These are phyloP conservation scores for Heliornis fulica DNA, from an alignment of 2,113 vertebrate genomes.

Conservation along the genomic window DNA sequence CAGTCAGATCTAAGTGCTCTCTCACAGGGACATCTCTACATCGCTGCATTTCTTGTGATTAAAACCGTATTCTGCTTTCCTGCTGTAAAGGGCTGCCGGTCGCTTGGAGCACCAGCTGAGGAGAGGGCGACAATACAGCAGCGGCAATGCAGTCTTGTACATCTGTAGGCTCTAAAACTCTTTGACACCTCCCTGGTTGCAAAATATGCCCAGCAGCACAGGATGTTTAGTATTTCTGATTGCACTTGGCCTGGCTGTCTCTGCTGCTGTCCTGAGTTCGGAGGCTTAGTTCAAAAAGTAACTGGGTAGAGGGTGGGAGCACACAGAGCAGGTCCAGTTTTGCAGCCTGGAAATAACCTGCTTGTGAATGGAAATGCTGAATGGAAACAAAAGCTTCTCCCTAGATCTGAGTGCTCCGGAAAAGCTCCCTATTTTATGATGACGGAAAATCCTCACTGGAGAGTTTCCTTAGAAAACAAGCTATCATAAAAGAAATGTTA, in stretches of 20 bases:
- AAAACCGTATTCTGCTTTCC: neutral
- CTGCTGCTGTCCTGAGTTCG: constrained; percentile 14
- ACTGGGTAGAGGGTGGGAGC: neutral
- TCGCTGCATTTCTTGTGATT: neutral
- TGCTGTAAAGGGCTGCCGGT: neutral
- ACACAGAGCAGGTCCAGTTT: neutral
- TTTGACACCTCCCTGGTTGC: neutral
- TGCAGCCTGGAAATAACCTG: constrained; percentile 20
- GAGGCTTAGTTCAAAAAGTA: constrained; percentile 25
- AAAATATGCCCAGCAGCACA: constrained; percentile 8
- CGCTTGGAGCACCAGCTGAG: neutral
- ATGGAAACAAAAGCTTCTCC: constrained; percentile 20
- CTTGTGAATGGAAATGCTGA: neutral
- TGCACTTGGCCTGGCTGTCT: constrained; percentile 34
- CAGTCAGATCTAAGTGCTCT: neutral
- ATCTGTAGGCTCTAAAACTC: constrained; percentile 14
- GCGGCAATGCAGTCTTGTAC: neutral
- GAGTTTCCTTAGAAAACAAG: constrained; percentile 38
- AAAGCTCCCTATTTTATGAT: constrained; percentile 20
- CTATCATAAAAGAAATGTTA: constrained; percentile 42
- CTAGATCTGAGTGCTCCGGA: constrained; percentile 5
- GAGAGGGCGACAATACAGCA: neutral
- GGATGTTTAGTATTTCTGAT: constrained; percentile 50
- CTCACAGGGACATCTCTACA: neutral
- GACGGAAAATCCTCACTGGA: constrained; percentile 24